Evolutionary conservation across 2,888 invertebrate species (phyloP).

Genomic region (Hecatera dysodea): DNA sequence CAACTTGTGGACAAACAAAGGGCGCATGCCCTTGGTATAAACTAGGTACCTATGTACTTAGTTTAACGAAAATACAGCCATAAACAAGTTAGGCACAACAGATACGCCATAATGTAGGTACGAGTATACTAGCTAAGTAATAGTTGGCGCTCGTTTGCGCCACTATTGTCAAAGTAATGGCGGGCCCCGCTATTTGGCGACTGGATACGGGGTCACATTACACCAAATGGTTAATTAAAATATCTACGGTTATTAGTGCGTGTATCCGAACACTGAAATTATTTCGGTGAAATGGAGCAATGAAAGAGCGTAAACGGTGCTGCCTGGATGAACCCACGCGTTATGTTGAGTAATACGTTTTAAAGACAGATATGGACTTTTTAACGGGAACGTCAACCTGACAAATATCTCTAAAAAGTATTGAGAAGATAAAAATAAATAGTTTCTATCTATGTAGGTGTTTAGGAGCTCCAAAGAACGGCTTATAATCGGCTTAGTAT

Average conservation of each 20-base stretch:
- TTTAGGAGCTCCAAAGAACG: too few relatives aligned
- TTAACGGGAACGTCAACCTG: background rate
- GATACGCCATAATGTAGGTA: slow-evolving; percentile 60
- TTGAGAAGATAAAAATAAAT: background rate
- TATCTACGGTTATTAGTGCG: slow-evolving; percentile 65
- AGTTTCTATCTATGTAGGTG: background rate
- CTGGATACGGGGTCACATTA: slow-evolving; percentile 65
- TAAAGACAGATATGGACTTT: slow-evolving; percentile 22
- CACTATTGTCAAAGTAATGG: slow-evolving; percentile 62
- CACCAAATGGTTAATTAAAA: slow-evolving; percentile 72
- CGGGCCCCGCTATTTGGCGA: slow-evolving; percentile 61
- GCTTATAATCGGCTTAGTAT: too few relatives aligned
- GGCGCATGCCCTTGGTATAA: too few relatives aligned
- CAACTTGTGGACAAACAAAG: background rate
- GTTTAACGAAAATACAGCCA: slow-evolving; percentile 48
- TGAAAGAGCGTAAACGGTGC: slow-evolving; percentile 58
- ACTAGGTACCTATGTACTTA: background rate
- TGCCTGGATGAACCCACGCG: slow-evolving; percentile 39
- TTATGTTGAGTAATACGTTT: slow-evolving; percentile 34
- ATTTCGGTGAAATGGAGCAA: slow-evolving; percentile 65
- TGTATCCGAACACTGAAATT: slow-evolving; percentile 68
- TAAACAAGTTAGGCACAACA: slow-evolving; percentile 58
- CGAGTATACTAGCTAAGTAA: slow-evolving; percentile 60
- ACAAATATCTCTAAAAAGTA: background rate
- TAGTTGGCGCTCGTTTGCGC: slow-evolving; percentile 59